Base-by-base conservation (phyloP, 2,888 invertebrate genomes). In the Dendrolimus pini region DNA sequence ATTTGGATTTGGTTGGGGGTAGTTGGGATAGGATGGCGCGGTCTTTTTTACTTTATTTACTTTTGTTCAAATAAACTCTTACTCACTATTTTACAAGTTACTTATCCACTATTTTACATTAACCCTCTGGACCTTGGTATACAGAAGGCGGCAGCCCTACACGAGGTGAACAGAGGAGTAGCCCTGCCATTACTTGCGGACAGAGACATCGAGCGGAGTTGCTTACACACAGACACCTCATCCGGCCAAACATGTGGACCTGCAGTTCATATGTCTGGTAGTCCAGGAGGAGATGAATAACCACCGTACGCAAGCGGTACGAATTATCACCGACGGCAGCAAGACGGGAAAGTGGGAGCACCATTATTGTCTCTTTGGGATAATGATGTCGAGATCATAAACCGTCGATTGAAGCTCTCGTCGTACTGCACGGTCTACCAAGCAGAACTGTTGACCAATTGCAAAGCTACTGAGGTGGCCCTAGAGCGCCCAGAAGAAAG, bases 281-380 rank as follows among this genome's bases (percentile, higher is more conserved):
- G 53, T 57, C 13, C n/a, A 54, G 12, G 54, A 30, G 7, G 12
- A 53, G 1, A 9, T 54, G 9, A 8, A 47, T 47, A 47, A 47
- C 47, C 7, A 47, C 10, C 47, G 47, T 6, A 9, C 9, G 10
- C 47, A 47, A 10, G 47, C 47, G 47, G 9, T 47, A 30, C 9
- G n/a, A 12, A 55, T 60, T 3, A 58, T 47, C 52, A 60, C 60
- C 6, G 59, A 60, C 12, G 61, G 59, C 12, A 61, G 58, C 53
- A 60, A 60, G 18, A 56, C 56, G 58, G 57, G 1, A 47, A 53
- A 18, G 61, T 61, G 13, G 59, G 59, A 14, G 58, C 58, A 3
- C 47, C 58, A n/a, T n/a, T n/a, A 41, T 6, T 56, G 6, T 47
- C 58, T 47, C 9, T 41, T 2, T 61, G 59, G 59, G 18, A 55